These are phyloP conservation scores for Zosterops japonicus DNA, from an alignment of 2,113 vertebrate species.

Conservation along the genomic window DNA sequence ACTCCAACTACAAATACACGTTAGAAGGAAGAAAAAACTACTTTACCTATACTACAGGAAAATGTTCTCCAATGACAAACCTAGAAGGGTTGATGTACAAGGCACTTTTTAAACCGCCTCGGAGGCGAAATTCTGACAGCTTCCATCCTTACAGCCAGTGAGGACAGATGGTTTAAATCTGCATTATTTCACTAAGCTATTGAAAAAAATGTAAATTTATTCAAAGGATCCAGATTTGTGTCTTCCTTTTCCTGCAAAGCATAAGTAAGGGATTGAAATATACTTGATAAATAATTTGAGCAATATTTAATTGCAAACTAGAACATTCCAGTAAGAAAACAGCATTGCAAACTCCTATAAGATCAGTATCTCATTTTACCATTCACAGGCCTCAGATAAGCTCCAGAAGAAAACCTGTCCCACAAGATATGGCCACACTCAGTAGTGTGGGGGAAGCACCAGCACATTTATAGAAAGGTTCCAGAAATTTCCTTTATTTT, in stretches of 20 bases:
- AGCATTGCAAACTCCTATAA: neutral
- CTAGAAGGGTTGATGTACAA: neutral
- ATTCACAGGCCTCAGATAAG: neutral
- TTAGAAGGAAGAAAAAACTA: neutral
- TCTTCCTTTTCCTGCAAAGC: neutral
- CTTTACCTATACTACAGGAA: neutral
- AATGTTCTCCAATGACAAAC: neutral
- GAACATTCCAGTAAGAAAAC: neutral
- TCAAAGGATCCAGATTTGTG: neutral
- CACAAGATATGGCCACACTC: neutral
- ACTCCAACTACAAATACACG: neutral
- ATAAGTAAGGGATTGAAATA: neutral
- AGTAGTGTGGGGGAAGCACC: fast-evolving
- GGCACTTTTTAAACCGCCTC: neutral
- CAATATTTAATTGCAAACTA: neutral
- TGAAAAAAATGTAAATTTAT: constrained; percentile 29
- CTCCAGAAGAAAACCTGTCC: neutral
- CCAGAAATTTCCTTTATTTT: neutral
- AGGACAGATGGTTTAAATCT: constrained; percentile 35
- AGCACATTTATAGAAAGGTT: neutral
- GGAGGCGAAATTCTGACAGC: neutral
- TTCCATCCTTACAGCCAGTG: neutral
- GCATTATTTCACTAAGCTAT: neutral
- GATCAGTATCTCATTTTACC: neutral
- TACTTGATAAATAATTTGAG: neutral